Percentiles rank a stretch among this genome's conserved stretches.
Evolutionary conservation across 2,888 invertebrate species (phyloP).

Genomic region (Doris montereyensis): DNA sequence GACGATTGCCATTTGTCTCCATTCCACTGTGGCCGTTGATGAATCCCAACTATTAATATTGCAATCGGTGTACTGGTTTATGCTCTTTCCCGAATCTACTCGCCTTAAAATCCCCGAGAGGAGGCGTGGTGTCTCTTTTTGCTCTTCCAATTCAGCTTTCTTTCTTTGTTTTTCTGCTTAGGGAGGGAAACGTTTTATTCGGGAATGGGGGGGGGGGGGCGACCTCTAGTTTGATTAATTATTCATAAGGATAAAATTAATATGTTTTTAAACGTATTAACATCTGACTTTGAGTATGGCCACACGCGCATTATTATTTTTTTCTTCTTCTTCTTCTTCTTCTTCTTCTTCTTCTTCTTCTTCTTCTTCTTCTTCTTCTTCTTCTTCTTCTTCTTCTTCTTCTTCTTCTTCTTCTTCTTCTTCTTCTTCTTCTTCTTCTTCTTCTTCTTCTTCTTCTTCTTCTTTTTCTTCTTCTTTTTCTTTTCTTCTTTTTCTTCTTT

Average conservation of each 20-base stretch:
- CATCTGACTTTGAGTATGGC: not conserved
- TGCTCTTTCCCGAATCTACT: too few relatives aligned
- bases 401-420: not conserved
- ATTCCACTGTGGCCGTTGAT: not conserved
- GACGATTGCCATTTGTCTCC: not conserved
- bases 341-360: not conserved
- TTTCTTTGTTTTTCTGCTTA: too few relatives aligned
- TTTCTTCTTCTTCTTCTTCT: not conserved
- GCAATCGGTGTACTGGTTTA: too few relatives aligned
- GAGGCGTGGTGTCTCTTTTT: too few relatives aligned
- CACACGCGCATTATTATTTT: not conserved
- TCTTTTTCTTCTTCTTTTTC: not conserved
- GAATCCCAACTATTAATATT: too few relatives aligned
- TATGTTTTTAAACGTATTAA: too few relatives aligned
- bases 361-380: not conserved
- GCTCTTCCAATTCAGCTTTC: too few relatives aligned
- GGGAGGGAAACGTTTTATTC: too few relatives aligned
- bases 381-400: not conserved
- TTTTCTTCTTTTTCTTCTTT: conserved; percentile 12
- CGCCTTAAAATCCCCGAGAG: too few relatives aligned
- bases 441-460: not conserved
- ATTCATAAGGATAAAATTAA: too few relatives aligned
- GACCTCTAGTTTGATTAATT: too few relatives aligned
- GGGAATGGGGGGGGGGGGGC: too few relatives aligned
- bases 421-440: not conserved